These are phyloP conservation scores for Pongo pygmaeus DNA, from an alignment of 2,113 vertebrate species.

Conservation along the genomic window DNA sequence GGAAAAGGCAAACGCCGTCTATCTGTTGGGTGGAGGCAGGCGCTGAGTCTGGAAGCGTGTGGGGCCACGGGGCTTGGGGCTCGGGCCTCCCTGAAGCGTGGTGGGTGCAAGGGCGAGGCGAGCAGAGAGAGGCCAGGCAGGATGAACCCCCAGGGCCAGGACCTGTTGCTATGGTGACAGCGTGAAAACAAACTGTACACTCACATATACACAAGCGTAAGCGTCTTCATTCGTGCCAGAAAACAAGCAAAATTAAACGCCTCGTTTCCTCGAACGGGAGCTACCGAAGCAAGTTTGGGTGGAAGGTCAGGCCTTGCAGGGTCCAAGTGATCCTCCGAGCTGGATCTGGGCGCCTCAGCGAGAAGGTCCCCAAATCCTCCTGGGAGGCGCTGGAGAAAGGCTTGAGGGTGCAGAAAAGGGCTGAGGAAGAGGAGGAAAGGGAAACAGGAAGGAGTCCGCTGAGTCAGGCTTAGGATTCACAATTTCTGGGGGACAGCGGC, in stretches of 20 bases:
- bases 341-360: not conserved
- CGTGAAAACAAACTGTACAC: constrained; percentile 84
- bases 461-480: constrained; percentile 74
- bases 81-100: not conserved
- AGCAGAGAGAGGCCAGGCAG: constrained; percentile 31
- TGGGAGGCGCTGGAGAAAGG: constrained; percentile 55
- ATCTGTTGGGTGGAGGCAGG: not conserved
- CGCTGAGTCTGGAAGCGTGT: not conserved
- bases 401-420: constrained; percentile 14
- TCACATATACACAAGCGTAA: constrained; percentile 83
- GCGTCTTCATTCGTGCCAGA: constrained; percentile 87
- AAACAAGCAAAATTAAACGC: constrained; percentile 85
- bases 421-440: constrained; percentile 2
- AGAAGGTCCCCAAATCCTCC: not conserved
- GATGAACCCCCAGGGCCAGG: constrained; percentile 73
- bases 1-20: constrained; percentile 63
- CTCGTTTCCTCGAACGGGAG: constrained; percentile 72
- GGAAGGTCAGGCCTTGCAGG: constrained; percentile 44
- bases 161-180: constrained; percentile 82
- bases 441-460: not conserved
- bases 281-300: constrained; percentile 44
- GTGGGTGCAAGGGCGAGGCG: not conserved
- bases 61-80: not conserved
- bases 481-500: constrained; percentile 73
- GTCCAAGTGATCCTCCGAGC: constrained; percentile 27